Conservation (phyloP, 92 coral and sea anemone species). For the Meandrina meandrites region DNA sequence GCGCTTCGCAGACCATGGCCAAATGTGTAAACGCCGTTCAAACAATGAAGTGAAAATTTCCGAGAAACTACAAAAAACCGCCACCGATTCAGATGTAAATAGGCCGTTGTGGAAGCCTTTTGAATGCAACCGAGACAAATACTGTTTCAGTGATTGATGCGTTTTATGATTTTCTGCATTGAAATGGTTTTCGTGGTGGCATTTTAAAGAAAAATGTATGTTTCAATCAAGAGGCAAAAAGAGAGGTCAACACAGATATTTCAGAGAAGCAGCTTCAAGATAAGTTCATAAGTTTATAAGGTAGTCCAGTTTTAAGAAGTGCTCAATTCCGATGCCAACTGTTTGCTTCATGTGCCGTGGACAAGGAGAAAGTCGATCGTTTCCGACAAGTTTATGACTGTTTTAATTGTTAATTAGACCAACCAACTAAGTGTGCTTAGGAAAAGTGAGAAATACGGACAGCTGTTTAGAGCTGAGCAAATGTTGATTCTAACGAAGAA, state of each 20-base stretch:
- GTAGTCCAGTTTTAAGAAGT: neutral
- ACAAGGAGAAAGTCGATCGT: no score
- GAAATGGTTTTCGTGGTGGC: constrained; percentile 1
- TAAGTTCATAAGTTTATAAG: neutral
- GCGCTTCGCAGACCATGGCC: constrained; percentile 99
- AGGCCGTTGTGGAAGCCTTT: constrained; percentile 7
- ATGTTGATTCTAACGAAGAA: neutral
- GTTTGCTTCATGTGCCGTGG: no score
- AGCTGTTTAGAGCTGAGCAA: neutral
- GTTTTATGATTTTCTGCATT: neutral
- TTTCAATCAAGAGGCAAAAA: neutral
- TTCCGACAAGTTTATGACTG: neutral
- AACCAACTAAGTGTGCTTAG: neutral
- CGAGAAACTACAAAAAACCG: neutral
- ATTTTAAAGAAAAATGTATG: neutral
- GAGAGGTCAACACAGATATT: neutral
- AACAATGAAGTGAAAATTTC: constrained; percentile 68
- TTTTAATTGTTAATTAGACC: neutral
- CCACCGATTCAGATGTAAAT: constrained; percentile 16
- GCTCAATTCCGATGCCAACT: neutral
- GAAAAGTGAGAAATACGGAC: neutral
- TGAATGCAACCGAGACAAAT: neutral
- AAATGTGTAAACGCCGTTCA: constrained; percentile 92
- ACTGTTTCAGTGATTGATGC: neutral
- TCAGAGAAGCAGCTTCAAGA: neutral